Conservation (phyloP, 2,888 invertebrate species). For the Blastobasis lacticolella region DNA sequence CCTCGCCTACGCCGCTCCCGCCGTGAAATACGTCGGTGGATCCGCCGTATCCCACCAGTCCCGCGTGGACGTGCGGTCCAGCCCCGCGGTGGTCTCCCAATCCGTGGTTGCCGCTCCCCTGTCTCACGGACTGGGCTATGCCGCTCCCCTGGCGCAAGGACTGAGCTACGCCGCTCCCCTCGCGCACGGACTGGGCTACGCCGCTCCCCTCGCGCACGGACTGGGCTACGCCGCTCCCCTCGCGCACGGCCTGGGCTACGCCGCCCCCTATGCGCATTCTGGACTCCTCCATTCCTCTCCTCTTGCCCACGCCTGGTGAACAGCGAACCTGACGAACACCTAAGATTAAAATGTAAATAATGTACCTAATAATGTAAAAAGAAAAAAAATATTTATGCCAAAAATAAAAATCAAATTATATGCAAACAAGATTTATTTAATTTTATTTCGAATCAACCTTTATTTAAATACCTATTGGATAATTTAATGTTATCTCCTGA, state of each 20-base stretch:
- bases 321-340: slow-evolving; percentile 37
- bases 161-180: slow-evolving; percentile 64
- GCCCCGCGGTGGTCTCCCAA: slow-evolving; percentile 41
- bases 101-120: slow-evolving; percentile 26
- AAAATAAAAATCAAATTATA: no score
- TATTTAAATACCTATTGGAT: no score
- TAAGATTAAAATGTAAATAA: no score
- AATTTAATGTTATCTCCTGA: no score
- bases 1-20: slow-evolving; percentile 20
- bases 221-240: slow-evolving; percentile 6
- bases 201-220: slow-evolving; percentile 30
- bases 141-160: slow-evolving; percentile 31
- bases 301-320: slow-evolving; percentile 52
- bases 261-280: slow-evolving; percentile 36
- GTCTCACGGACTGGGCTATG: slow-evolving; percentile 9
- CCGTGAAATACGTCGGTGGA: slow-evolving; percentile 31
- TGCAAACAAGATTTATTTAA: no score
- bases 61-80: slow-evolving; percentile 43
- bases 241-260: slow-evolving; percentile 26
- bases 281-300: slow-evolving; percentile 30
- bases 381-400: no score
- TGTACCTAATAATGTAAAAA: no score
- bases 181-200: slow-evolving; percentile 61
- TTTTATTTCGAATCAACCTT: no score
- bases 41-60: slow-evolving; percentile 51